phyloP scores from a whole-genome alignment of 2,888 invertebrate species.

The Eupithecia tripunctaria region DNA sequence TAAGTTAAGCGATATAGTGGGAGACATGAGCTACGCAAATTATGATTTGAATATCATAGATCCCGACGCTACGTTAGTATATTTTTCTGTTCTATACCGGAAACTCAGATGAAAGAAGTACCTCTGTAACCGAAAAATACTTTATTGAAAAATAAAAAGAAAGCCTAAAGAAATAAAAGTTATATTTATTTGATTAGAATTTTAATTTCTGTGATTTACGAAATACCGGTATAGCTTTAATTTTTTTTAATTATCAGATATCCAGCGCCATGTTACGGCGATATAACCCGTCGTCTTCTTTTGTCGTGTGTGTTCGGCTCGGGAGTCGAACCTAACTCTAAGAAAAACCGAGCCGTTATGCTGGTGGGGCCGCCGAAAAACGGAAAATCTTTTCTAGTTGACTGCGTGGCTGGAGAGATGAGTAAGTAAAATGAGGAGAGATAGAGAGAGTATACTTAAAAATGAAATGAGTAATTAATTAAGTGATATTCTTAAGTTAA shows the following conservation, averaged over 20 bases:
- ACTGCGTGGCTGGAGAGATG: conserved; percentile 62
- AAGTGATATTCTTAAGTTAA: too few relatives aligned
- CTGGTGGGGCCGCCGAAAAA: conserved; percentile 57
- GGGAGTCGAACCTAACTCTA: conserved; percentile 57
- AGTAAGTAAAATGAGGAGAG: conserved; percentile 43
- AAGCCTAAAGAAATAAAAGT: too few relatives aligned
- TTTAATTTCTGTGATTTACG: too few relatives aligned
- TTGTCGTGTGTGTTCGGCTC: conserved; percentile 59
- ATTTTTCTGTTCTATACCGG: background rate
- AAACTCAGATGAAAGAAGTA: too few relatives aligned
- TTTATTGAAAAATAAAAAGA: too few relatives aligned
- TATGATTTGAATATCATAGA: conserved; percentile 57
- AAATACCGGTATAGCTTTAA: too few relatives aligned
- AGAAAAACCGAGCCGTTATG: conserved; percentile 55
- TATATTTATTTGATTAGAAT: too few relatives aligned
- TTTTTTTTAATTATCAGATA: conserved; percentile 47
- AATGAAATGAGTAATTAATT: too few relatives aligned
- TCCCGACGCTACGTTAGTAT: conserved; percentile 55
- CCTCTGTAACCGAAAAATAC: too few relatives aligned
- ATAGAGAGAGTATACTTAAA: too few relatives aligned
- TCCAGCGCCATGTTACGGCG: conserved; percentile 59
- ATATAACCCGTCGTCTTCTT: conserved; percentile 53
- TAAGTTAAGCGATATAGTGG: conserved; percentile 57
- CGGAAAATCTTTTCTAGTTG: conserved; percentile 63
- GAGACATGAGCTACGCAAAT: conserved; percentile 58